A percentile compares a stretch with the other conserved stretches of the same genome.
Evolutionary conservation across 2,113 vertebrate species (phyloP).

Genomic region (Rattus rattus): DNA sequence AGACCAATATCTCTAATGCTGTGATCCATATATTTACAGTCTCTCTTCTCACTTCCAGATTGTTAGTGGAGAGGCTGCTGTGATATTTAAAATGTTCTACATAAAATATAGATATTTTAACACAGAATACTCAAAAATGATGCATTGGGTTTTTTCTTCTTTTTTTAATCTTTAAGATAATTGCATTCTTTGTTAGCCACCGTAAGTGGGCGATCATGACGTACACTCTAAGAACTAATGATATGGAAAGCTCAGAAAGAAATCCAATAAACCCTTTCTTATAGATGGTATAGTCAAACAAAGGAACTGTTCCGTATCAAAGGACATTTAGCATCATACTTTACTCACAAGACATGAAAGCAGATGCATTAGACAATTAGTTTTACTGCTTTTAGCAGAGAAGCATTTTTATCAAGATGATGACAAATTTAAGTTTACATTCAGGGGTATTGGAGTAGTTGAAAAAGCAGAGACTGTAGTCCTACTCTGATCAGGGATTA

Average conservation of each 20-base stretch:
- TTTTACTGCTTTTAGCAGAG: background rate
- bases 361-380: background rate
- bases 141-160: conserved; percentile 42
- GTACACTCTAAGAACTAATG: conserved; percentile 46
- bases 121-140: conserved; percentile 63
- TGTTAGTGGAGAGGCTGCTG: conserved; percentile 51
- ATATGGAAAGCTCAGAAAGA: conserved; percentile 46
- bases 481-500: background rate
- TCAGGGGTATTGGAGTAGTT: background rate
- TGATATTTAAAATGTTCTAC: conserved; percentile 71
- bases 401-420: background rate
- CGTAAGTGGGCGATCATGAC: conserved; percentile 22
- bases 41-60: conserved; percentile 57
- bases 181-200: background rate
- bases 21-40: conserved; percentile 67
- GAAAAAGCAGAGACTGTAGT: background rate
- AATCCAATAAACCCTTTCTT: conserved; percentile 7
- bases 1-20: conserved; percentile 66
- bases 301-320: conserved; percentile 40
- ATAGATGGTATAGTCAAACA: background rate
- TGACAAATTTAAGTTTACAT: background rate
- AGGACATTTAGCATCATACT: conserved; percentile 61
- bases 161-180: conserved; percentile 40
- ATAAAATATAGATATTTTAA: conserved; percentile 74
- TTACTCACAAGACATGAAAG: background rate